Conservation (phyloP, 2,113 vertebrate genomes). For the Irena cyanogastra region DNA sequence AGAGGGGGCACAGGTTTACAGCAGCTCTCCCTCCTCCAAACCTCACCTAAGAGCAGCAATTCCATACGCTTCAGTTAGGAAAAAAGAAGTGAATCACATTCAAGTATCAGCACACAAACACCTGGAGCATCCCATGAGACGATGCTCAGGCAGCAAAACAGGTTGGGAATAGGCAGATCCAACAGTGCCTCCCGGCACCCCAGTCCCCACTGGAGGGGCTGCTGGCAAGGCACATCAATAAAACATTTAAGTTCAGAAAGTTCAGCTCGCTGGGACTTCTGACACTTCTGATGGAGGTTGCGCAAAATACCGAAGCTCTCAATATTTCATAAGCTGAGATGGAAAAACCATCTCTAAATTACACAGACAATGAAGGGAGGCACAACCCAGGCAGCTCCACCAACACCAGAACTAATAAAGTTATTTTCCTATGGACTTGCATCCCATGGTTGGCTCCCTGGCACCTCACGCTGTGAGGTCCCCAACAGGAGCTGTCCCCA, state of each 20-base stretch:
- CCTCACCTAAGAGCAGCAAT: neutral
- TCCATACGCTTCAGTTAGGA: neutral
- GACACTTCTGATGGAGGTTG: neutral
- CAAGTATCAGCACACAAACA: neutral
- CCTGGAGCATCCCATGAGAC: neutral
- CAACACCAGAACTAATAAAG: neutral
- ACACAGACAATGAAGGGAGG: conserved; percentile 7
- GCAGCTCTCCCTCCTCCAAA: neutral
- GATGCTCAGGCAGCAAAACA: neutral
- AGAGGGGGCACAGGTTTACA: neutral
- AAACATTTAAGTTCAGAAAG: neutral
- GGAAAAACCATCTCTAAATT: conserved; percentile 22
- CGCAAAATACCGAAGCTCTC: neutral
- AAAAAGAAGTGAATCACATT: neutral
- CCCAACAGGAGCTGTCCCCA: neutral
- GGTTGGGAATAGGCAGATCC: neutral
- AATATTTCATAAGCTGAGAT: conserved; percentile 24
- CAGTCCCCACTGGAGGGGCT: neutral
- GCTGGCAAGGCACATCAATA: neutral
- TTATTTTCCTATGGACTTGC: neutral
- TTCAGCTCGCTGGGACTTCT: neutral
- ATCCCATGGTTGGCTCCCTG: neutral
- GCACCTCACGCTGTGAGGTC: neutral
- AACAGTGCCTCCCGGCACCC: neutral
- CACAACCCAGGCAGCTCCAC: neutral